Percentiles rank a stretch among this genome's conserved stretches.
phyloP scores from a whole-genome alignment of 1,140 invertebrate species.

The Drosophila sp. region DNA sequence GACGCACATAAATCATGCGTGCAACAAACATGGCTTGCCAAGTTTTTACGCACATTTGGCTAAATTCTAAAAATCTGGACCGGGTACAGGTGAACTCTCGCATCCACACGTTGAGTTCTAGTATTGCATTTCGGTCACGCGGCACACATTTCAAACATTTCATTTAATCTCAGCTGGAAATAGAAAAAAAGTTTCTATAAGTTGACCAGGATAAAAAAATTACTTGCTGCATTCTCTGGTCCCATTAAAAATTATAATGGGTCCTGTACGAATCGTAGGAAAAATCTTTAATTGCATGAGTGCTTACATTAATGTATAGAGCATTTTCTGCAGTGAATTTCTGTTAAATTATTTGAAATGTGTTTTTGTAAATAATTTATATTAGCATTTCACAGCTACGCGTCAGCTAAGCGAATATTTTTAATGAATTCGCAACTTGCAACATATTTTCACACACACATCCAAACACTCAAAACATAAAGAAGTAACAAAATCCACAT shows the following conservation, averaged over 20 bases:
- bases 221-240: neutral
- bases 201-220: neutral
- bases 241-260: too few relatives aligned
- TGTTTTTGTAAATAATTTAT: conserved; percentile 14
- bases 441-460: conserved; percentile 24
- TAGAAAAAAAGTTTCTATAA: neutral
- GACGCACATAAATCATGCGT: conserved; percentile 70
- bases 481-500: conserved; percentile 27
- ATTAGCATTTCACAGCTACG: conserved; percentile 27
- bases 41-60: conserved; percentile 68
- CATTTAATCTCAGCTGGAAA: conserved; percentile 5
- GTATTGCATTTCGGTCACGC: neutral
- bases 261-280: too few relatives aligned
- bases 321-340: neutral
- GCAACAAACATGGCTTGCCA: conserved; percentile 58
- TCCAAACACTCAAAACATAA: conserved; percentile 1
- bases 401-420: conserved; percentile 64
- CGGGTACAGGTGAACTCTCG: conserved; percentile 29
- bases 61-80: conserved; percentile 22
- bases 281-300: too few relatives aligned
- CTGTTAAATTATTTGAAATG: neutral
- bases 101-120: conserved; percentile 4
- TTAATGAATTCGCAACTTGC: conserved; percentile 62
- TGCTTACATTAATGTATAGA: too few relatives aligned
- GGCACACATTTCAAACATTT: conserved; percentile 16